Percentiles rank a stretch among this genome's conserved stretches.
Evolutionary conservation across 2,888 invertebrate genomes (phyloP).

Genomic region (Tupiocoris notatus): DNA sequence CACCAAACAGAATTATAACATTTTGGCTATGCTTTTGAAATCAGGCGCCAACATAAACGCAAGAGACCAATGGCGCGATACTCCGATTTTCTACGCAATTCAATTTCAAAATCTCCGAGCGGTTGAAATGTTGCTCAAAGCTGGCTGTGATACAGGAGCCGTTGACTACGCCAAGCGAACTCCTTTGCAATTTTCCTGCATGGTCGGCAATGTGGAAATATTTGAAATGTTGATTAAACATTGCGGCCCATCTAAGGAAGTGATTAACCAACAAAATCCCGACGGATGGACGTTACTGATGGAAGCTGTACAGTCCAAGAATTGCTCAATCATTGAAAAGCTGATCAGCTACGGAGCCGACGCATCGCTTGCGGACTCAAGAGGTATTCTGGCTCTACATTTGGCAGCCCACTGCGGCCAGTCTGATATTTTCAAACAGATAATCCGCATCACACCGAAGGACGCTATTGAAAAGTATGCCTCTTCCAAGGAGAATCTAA

Average conservation of each 20-base stretch:
- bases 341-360: conserved; percentile 43
- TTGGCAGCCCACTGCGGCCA: conserved; percentile 43
- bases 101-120: conserved; percentile 33
- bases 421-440: conserved; percentile 41
- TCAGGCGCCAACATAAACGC: conserved; percentile 41
- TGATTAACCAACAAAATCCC: conserved; percentile 40
- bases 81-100: conserved; percentile 44
- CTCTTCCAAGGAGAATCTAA: conserved; percentile 27
- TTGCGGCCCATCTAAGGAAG: conserved; percentile 12
- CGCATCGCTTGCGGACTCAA: conserved; percentile 40
- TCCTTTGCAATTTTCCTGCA: conserved; percentile 44
- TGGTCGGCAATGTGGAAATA: conserved; percentile 41
- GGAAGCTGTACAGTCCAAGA: conserved; percentile 44
- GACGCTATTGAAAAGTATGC: conserved; percentile 41
- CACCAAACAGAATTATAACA: conserved; percentile 24
- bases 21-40: conserved; percentile 36
- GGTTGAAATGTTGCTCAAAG: conserved; percentile 32
- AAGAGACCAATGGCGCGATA: conserved; percentile 33
- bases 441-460: conserved; percentile 40
- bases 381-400: conserved; percentile 44
- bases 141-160: conserved; percentile 35
- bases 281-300: conserved; percentile 46
- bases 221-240: conserved; percentile 41
- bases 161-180: conserved; percentile 42
- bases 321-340: conserved; percentile 38